Evolutionary conservation across 1,140 invertebrate species (phyloP), one percentile per base, ranked within the genome.

Genomic region (Leptinotarsa lineolata): DNA sequence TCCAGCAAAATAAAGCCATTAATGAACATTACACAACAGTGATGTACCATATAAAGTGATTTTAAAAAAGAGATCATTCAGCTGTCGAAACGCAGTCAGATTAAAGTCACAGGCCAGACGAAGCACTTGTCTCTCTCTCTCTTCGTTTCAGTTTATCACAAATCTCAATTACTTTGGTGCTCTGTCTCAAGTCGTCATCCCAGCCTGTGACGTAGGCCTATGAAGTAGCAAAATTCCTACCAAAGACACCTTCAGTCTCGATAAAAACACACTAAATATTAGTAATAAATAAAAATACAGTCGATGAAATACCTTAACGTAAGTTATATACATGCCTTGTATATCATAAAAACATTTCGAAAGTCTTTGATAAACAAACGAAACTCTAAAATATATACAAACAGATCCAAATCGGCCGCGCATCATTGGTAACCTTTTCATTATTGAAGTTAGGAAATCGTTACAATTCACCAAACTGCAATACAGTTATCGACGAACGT

Each of bases 281-380:
- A n/a, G 48, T 54, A 54, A 54, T 54, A 54, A 54, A 54, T 54
- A 54, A 54, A 13, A 2, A 54, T 54, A 54, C 15, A 54, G n/a
- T 54, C n/a, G 48, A 54, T 54, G 4, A 13, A 18, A 54, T 54
- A 16, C 48, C n/a, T 54, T 54, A 54, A 54, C 15, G 16, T 54
- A 54, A 54, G 15, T 54, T 54, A 54, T 54, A 18, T 54, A 54
- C 48, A 54, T 54, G 48, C 48, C 48, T 54, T 54, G 48, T 54
- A 54, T 54, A 54, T 54, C 4, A 54, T 54, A 18, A 54, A 54
- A 54, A 54, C 48, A 54, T 54, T n/a, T 18, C n/a, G 15, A 54
- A 54, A 54, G n/a, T n/a, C 0, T 54, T n/a, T 54, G n/a, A 15
- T 54, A 3, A 54, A 54, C 48, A 16, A 54, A 54, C n/a, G 48